Evolutionary conservation across 2,888 invertebrate genomes (phyloP).

Genomic region (Vesta saturnalis): DNA sequence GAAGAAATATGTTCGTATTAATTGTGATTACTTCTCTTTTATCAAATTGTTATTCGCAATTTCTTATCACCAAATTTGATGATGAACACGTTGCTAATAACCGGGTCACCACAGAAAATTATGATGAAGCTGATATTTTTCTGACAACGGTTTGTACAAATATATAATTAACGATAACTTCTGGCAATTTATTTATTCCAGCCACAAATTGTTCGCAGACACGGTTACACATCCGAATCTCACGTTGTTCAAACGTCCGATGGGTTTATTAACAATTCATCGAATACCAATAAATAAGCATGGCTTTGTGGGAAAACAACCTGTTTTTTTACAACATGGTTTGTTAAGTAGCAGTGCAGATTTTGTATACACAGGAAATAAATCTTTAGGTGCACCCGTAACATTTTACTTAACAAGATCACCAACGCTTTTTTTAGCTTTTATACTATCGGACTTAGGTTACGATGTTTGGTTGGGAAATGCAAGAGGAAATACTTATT

Average conservation of each 20-base stretch:
- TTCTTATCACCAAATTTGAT: no score
- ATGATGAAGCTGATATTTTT: background rate
- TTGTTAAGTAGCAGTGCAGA: conserved; percentile 80
- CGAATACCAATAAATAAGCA: conserved; percentile 75
- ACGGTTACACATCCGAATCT: conserved; percentile 77
- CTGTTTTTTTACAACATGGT: conserved; percentile 83
- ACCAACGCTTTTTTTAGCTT: conserved; percentile 63
- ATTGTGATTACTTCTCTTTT: background rate
- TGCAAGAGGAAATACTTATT: conserved; percentile 83
- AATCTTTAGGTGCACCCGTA: conserved; percentile 65
- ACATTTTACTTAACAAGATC: background rate
- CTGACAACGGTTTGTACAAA: background rate
- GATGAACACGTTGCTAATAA: background rate
- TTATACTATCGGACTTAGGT: conserved; percentile 73
- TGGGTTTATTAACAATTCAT: conserved; percentile 81
- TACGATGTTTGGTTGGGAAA: conserved; percentile 89
- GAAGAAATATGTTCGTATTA: background rate
- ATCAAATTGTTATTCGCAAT: background rate
- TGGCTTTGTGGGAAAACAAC: conserved; percentile 60
- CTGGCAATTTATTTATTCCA: conserved; percentile 46
- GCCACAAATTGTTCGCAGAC: conserved; percentile 66
- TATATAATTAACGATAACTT: background rate
- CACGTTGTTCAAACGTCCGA: conserved; percentile 80
- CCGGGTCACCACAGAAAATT: background rate
- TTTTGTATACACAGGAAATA: conserved; percentile 78